phyloP scores from a whole-genome alignment of 2,113 vertebrate species.

The Phalacrocorax brasilianus region DNA sequence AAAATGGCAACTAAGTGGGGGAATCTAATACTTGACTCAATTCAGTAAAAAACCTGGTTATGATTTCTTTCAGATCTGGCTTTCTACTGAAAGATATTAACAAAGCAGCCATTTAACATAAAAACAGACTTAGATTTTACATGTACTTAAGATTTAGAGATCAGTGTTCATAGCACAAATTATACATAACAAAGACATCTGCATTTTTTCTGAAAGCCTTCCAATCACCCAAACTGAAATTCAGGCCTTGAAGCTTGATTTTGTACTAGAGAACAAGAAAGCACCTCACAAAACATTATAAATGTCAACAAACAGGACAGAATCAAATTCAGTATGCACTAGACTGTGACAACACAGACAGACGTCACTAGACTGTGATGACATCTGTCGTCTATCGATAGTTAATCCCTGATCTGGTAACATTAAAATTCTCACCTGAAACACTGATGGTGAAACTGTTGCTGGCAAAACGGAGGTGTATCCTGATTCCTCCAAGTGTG shows the following conservation, averaged over 20 bases:
- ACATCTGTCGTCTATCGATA: background rate
- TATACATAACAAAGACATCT: background rate
- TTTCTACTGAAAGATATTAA: background rate
- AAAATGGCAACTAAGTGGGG: background rate
- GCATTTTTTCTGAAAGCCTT: background rate
- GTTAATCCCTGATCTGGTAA: background rate
- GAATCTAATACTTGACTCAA: background rate
- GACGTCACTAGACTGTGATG: background rate
- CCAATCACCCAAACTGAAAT: background rate
- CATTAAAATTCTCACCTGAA: background rate
- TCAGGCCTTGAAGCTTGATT: background rate
- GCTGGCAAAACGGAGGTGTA: background rate
- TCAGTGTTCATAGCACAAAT: background rate
- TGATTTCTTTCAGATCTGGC: constrained; percentile 1
- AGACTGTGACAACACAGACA: too few relatives aligned
- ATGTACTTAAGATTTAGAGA: background rate
- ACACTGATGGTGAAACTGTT: background rate
- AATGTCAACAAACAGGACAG: background rate
- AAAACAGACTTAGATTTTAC: background rate
- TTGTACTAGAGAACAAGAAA: background rate
- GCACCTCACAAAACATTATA: background rate
- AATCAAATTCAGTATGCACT: background rate
- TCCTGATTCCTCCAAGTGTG: background rate
- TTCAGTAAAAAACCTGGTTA: background rate
- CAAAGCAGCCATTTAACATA: background rate